Conservation (phyloP, 1,140 invertebrate genomes). For the Meteorus sp. region DNA sequence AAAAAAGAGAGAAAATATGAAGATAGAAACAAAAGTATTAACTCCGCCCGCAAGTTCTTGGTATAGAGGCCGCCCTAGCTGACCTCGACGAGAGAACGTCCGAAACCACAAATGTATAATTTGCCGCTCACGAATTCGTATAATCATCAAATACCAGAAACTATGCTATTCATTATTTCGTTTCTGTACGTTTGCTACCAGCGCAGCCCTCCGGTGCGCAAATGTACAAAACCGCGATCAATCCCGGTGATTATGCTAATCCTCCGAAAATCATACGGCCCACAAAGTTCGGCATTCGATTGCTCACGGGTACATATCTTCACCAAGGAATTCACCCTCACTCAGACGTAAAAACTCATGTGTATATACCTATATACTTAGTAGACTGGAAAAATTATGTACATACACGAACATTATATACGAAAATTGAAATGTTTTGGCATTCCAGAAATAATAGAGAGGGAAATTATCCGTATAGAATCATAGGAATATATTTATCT, state of each 20-base stretch:
- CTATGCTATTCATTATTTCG: slow-evolving; percentile 60
- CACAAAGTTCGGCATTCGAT: slow-evolving; percentile 7
- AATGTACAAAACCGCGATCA: slow-evolving; percentile 48
- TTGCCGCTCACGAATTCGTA: slow-evolving; percentile 53
- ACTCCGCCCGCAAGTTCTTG: slow-evolving; percentile 41
- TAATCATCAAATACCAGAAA: slow-evolving; percentile 60
- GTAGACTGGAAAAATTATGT: too few relatives aligned
- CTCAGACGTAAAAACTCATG: background rate
- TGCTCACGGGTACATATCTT: slow-evolving; percentile 1
- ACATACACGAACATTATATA: too few relatives aligned
- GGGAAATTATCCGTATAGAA: too few relatives aligned
- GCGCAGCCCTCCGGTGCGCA: slow-evolving; percentile 24
- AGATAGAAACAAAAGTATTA: slow-evolving; percentile 24
- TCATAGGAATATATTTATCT: too few relatives aligned
- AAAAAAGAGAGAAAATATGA: slow-evolving; percentile 1
- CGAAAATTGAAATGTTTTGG: too few relatives aligned
- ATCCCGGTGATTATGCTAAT: slow-evolving; percentile 59
- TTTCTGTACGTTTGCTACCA: slow-evolving; percentile 58
- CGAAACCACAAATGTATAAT: slow-evolving; percentile 58
- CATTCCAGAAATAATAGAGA: too few relatives aligned
- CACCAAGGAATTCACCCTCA: background rate
- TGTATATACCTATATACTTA: too few relatives aligned
- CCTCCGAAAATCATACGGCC: slow-evolving; percentile 49
- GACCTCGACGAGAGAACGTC: slow-evolving; percentile 22
- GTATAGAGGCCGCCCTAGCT: slow-evolving; percentile 25